Conservation (phyloP, 2,888 invertebrate species). For the Eupeodes latifasciatus region DNA sequence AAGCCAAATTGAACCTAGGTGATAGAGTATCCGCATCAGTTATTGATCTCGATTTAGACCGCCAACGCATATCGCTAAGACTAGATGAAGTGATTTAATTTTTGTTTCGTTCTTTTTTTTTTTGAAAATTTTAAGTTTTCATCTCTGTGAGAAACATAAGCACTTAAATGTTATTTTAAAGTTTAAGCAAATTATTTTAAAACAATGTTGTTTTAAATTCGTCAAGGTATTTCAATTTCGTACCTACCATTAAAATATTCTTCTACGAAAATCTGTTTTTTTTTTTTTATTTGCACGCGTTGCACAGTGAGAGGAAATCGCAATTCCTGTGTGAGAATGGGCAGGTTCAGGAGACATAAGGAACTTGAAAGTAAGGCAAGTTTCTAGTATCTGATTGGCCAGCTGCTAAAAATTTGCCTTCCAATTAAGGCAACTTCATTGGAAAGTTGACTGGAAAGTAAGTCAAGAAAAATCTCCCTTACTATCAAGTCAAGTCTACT, state of each 20-base stretch:
- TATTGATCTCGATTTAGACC: constrained; percentile 85
- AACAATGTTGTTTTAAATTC: neutral
- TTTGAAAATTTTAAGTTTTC: neutral
- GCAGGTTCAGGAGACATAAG: no score
- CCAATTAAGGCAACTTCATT: no score
- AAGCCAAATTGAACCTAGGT: constrained; percentile 86
- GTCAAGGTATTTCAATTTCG: neutral
- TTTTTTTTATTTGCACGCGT: neutral
- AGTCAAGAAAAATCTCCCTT: no score
- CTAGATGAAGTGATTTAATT: constrained; percentile 81
- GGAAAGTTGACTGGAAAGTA: no score
- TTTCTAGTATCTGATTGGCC: no score
- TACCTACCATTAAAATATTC: neutral
- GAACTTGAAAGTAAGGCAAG: no score
- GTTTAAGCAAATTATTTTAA: neutral
- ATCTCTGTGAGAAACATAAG: no score
- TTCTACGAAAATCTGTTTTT: neutral
- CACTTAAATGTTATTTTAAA: constrained; percentile 9
- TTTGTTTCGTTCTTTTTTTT: neutral
- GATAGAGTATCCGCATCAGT: constrained; percentile 89
- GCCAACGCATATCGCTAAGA: constrained; percentile 86
- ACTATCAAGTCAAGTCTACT: no score
- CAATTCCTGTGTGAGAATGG: no score
- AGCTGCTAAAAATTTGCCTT: no score
- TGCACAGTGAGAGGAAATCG: no score